A percentile compares a stretch with the other conserved stretches of the same genome.
Conservation (phyloP, 2,797 vertebrate species). For the Catostomus latipinnis region DNA sequence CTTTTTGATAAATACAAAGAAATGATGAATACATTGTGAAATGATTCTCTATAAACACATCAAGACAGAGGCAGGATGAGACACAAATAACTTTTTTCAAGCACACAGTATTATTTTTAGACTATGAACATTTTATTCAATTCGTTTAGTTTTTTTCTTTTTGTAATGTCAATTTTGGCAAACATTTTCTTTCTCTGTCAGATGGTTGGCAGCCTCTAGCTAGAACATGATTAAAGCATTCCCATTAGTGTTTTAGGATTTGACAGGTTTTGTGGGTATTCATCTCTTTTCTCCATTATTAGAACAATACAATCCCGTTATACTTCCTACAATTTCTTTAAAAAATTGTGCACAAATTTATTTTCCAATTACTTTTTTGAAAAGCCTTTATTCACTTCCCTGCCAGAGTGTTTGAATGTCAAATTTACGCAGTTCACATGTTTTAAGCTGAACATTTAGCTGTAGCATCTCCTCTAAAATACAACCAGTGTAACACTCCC, state of each 20-base stretch:
- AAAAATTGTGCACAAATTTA: too few species aligned
- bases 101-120: too few species aligned
- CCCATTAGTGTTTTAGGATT: constrained; percentile 26
- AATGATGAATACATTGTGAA: too few species aligned
- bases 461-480: neutral
- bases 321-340: neutral
- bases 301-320: too few species aligned
- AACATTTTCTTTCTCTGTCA: constrained; percentile 1
- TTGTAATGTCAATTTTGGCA: neutral
- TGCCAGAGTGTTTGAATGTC: neutral
- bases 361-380: neutral
- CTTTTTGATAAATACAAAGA: too few species aligned
- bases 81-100: too few species aligned
- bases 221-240: constrained; percentile 42
- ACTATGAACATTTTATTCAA: too few species aligned
- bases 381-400: neutral
- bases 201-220: neutral
- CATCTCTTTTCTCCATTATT: constrained; percentile 42
- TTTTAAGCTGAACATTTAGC: neutral
- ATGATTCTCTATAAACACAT: too few species aligned
- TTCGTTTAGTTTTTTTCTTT: too few species aligned
- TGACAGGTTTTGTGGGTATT: constrained; percentile 60
- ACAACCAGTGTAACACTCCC: too few species aligned
- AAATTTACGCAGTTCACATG: neutral
- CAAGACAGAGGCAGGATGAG: too few species aligned